Percentiles rank a stretch among this genome's conserved stretches.
Evolutionary conservation across 1,140 invertebrate genomes (phyloP).

Genomic region (Delia radicum): DNA sequence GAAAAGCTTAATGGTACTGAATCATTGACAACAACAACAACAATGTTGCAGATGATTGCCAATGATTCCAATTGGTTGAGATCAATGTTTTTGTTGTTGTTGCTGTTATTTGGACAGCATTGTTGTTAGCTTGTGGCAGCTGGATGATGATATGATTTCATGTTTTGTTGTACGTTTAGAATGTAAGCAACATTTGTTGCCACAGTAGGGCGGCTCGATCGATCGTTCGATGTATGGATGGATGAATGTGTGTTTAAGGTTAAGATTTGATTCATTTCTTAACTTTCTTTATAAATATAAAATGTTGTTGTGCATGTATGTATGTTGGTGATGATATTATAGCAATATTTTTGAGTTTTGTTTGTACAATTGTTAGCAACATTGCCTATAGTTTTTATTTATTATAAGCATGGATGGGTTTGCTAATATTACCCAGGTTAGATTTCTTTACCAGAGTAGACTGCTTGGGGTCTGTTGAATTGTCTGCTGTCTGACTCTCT

Average conservation of each 20-base stretch:
- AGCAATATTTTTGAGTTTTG: no score
- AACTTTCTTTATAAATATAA: not conserved
- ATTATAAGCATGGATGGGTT: not conserved
- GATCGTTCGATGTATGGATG: not conserved
- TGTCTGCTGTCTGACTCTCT: constrained; percentile 14
- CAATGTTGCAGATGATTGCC: not conserved
- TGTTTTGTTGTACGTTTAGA: not conserved
- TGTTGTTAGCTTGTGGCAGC: not conserved
- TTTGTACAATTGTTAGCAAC: not conserved
- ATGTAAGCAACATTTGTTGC: not conserved
- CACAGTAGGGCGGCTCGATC: not conserved
- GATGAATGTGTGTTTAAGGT: not conserved
- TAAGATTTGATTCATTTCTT: not conserved
- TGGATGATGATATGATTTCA: not conserved
- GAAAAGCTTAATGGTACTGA: not conserved
- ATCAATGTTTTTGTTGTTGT: no score
- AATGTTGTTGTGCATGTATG: not conserved
- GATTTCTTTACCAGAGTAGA: constrained; percentile 8
- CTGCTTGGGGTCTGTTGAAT: constrained; percentile 16
- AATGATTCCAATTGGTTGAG: not conserved
- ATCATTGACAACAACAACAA: not conserved
- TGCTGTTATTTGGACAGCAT: not conserved
- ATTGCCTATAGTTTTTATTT: not conserved
- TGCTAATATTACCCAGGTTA: not conserved
- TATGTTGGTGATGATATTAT: no score